Base-by-base conservation (phyloP, 2,797 vertebrate species). In the Crossoptilon crossoptilon region DNA sequence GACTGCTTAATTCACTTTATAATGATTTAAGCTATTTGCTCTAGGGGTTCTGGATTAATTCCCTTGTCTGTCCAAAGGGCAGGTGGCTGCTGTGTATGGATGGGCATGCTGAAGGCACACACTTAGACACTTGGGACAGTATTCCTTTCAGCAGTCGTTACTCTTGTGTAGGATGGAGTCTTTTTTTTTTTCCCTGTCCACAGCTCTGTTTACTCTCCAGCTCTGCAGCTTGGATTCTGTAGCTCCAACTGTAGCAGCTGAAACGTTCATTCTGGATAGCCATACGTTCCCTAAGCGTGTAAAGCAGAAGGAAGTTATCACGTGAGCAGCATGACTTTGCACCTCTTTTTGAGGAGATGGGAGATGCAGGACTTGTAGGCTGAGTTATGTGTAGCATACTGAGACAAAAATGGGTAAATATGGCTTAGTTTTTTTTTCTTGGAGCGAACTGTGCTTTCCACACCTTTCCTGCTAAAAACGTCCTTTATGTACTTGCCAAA, bases 201-300 rank as follows among this genome's bases (percentile, higher is more conserved):
- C 15, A 39, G 59, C 80, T 53, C 55, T 66, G 26, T 53, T 94
- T 4, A 2, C 12, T 49, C 5, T 80, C 16, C 14, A 39, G 10
- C 29, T 63, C 48, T 4, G 2, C 48, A 62, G 33, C 31, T 83
- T 66, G 67, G 44, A 31, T 74, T 80, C 58, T 72, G 62, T 35
- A 74, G 15, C 55, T 86, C 37, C 59, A 9, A 24, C 1, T 0
- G 0, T 14, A 58, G 66, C 24, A 62, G 44, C 17, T 76, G 7
- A 63, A 72, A 14, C 48, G 14, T 22, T 58, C n/a, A 22, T 37
- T 87, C 69, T 29, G 58, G 33, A 7, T 51, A 43, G 14, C 51
- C 1, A 1, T 49, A 22, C 29, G 6, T 44, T 73, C 56, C 39
- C 22, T 48, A 0, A 24, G 27, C 8, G 9, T 39, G 48, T 44